A percentile compares a stretch with the other conserved stretches of the same genome.
Conservation (phyloP, 1,140 invertebrate species). For the Lethocerus indicus region DNA sequence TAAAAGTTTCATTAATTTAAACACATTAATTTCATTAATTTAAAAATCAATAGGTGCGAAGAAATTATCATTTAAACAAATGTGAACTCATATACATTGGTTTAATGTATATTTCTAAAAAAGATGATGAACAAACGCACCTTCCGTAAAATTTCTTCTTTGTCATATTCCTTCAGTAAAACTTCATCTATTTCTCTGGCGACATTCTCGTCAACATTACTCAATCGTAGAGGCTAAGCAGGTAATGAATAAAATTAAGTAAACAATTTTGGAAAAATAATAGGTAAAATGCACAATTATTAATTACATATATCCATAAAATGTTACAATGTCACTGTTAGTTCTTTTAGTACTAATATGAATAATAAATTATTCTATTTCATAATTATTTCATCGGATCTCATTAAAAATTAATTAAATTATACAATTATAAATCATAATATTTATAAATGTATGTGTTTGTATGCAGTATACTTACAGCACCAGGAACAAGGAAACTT, state of each 20-base stretch:
- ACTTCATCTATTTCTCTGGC: slow-evolving; percentile 77
- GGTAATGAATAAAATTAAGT: slow-evolving; percentile 14
- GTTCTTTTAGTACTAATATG: background rate
- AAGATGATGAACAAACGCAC: slow-evolving; percentile 33
- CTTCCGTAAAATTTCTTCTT: slow-evolving; percentile 72
- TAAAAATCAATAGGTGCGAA: too few species aligned
- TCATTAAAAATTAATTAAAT: background rate
- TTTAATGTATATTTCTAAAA: background rate
- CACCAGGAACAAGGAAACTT: slow-evolving; percentile 81
- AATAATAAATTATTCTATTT: background rate
- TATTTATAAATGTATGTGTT: background rate
- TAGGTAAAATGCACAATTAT: background rate
- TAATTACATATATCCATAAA: background rate
- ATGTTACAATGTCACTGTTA: background rate
- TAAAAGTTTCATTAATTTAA: too few species aligned
- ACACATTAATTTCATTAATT: too few species aligned
- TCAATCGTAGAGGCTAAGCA: slow-evolving; percentile 62
- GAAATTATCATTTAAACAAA: too few species aligned
- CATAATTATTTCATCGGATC: background rate
- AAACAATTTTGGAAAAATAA: background rate
- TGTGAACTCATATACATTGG: too few species aligned
- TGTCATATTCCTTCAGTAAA: slow-evolving; percentile 60
- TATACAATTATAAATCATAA: slow-evolving; percentile 3
- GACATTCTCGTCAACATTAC: slow-evolving; percentile 69
- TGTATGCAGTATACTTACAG: slow-evolving; percentile 40